Percentiles rank a stretch among this genome's conserved stretches.
Conservation (phyloP, 2,113 vertebrate species). For the Trogon melanurus region DNA sequence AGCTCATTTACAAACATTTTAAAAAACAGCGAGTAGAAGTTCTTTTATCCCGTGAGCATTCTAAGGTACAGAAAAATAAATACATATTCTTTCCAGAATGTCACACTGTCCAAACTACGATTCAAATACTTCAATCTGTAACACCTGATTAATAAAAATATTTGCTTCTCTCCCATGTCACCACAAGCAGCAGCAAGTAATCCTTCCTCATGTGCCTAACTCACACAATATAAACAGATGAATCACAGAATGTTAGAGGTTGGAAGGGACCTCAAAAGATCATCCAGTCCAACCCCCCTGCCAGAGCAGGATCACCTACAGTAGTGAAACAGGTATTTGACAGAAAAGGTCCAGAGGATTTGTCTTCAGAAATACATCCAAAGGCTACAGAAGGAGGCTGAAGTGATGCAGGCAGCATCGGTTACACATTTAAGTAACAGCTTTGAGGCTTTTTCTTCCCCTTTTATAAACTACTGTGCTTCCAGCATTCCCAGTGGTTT, state of each 20-base stretch:
- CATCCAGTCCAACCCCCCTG: too few species aligned
- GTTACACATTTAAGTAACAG: background rate
- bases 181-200: background rate
- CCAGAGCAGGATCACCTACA: too few species aligned
- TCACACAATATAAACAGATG: background rate
- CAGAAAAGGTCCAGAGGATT: background rate
- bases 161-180: background rate
- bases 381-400: background rate
- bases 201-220: background rate
- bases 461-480: conserved; percentile 19
- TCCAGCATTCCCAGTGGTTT: conserved; percentile 51
- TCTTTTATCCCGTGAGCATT: background rate
- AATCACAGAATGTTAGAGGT: too few species aligned
- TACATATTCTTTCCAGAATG: background rate
- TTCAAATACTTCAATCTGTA: background rate
- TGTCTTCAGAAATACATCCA: background rate
- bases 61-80: background rate
- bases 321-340: background rate
- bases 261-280: too few species aligned
- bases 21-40: background rate
- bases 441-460: conserved; percentile 3
- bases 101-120: background rate
- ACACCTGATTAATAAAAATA: background rate
- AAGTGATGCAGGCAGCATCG: background rate
- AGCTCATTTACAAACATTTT: background rate